phyloP scores from a whole-genome alignment of 2,888 invertebrate genomes.

The Ochropleura leucogaster region DNA sequence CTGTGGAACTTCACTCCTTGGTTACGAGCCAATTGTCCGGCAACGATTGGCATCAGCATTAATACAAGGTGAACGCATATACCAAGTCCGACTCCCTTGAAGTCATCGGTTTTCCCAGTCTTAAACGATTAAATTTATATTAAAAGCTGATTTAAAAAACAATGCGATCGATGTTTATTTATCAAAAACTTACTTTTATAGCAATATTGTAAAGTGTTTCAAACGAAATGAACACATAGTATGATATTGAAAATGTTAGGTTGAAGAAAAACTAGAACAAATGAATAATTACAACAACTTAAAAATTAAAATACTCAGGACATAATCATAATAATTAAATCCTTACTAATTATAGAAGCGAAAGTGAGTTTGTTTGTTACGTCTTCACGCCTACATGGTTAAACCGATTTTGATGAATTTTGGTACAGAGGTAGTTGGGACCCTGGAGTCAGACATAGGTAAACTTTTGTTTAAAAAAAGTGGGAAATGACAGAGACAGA shows the following conservation, averaged over 20 bases:
- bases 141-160: neutral
- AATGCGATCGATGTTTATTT: neutral
- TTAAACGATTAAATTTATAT: neutral
- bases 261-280: constrained; percentile 1
- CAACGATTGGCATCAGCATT: constrained; percentile 25
- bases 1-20: constrained; percentile 24
- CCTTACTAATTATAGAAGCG: too few relatives aligned
- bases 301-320: neutral
- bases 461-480: too few relatives aligned
- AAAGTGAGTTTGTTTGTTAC: too few relatives aligned
- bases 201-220: neutral
- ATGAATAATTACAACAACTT: neutral
- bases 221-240: neutral
- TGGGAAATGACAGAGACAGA: too few relatives aligned
- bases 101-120: neutral
- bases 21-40: constrained; percentile 26
- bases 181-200: neutral
- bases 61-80: neutral
- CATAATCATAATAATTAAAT: neutral
- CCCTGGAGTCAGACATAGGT: too few relatives aligned
- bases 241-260: neutral
- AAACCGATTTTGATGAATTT: too few relatives aligned
- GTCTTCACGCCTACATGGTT: too few relatives aligned
- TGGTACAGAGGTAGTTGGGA: too few relatives aligned
- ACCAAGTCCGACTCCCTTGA: neutral